phyloP scores from a whole-genome alignment of 1,140 invertebrate species.

The Panagrolaimus sp. region DNA sequence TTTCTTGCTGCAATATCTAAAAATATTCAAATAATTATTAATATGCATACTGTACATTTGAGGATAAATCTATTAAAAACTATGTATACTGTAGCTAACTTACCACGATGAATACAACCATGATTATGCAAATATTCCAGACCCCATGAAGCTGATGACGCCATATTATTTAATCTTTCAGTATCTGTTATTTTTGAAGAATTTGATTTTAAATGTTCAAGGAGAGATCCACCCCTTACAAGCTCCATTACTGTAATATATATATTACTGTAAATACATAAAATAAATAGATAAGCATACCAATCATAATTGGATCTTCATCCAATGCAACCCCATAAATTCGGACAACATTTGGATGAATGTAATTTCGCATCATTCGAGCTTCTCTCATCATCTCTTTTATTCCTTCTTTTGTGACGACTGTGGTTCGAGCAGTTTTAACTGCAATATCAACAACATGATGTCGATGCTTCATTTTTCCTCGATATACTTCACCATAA shows the following conservation, averaged over 20 bases:
- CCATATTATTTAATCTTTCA: constrained; percentile 25
- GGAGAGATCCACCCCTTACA: constrained; percentile 20
- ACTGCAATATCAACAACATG: neutral
- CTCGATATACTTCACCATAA: constrained; percentile 1
- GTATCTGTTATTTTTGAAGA: neutral
- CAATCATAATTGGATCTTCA: constrained; percentile 37
- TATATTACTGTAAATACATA: neutral
- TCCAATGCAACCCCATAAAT: constrained; percentile 36
- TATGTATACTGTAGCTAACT: too few species aligned
- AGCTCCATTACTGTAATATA: constrained; percentile 22
- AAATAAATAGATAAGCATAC: constrained; percentile 24
- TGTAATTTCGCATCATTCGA: constrained; percentile 34
- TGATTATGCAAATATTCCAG: constrained; percentile 28
- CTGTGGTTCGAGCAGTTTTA: neutral
- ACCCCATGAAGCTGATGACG: constrained; percentile 23
- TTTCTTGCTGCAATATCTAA: constrained; percentile 59
- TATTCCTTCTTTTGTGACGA: constrained; percentile 23
- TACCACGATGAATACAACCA: constrained; percentile 20
- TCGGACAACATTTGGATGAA: constrained; percentile 34
- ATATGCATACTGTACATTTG: neutral
- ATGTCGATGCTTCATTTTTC: neutral
- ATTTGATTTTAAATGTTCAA: constrained; percentile 1
- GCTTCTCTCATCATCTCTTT: constrained; percentile 40
- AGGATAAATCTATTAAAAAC: too few species aligned
- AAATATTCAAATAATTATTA: constrained; percentile 73